A percentile compares a stretch with the other conserved stretches of the same genome.
phyloP scores from a whole-genome alignment of 2,113 vertebrate species.

The Cyanocitta stelleri region DNA sequence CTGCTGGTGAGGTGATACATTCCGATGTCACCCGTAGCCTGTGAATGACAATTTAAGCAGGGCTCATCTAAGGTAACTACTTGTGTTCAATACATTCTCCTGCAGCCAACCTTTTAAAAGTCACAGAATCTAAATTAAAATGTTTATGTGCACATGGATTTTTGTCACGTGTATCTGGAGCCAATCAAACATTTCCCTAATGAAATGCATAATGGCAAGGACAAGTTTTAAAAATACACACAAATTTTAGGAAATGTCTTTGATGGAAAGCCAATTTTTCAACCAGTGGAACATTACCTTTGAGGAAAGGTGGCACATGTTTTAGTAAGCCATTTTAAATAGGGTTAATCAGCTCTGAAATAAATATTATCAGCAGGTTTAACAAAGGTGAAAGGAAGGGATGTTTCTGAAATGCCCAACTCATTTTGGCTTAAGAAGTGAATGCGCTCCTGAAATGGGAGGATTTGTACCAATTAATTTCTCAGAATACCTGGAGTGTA shows the following conservation, averaged over 20 bases:
- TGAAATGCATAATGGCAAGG: background rate
- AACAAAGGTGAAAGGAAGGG: background rate
- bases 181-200: background rate
- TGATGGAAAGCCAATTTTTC: background rate
- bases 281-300: background rate
- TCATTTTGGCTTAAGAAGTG: constrained; percentile 19
- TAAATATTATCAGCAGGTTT: constrained; percentile 32
- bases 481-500: constrained; percentile 26
- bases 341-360: background rate
- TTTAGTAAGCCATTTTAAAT: constrained; percentile 22
- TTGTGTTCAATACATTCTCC: background rate
- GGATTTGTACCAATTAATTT: constrained; percentile 42
- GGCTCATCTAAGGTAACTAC: background rate
- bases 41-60: background rate
- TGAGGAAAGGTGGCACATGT: background rate
- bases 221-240: background rate
- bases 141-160: background rate
- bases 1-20: background rate
- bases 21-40: background rate
- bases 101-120: background rate
- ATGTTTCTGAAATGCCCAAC: constrained; percentile 21
- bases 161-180: constrained; percentile 1
- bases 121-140: background rate
- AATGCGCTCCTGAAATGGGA: background rate
- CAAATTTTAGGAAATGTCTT: background rate